phyloP scores from a whole-genome alignment of 2,797 vertebrate genomes.

The Okamejei kenojei region DNA sequence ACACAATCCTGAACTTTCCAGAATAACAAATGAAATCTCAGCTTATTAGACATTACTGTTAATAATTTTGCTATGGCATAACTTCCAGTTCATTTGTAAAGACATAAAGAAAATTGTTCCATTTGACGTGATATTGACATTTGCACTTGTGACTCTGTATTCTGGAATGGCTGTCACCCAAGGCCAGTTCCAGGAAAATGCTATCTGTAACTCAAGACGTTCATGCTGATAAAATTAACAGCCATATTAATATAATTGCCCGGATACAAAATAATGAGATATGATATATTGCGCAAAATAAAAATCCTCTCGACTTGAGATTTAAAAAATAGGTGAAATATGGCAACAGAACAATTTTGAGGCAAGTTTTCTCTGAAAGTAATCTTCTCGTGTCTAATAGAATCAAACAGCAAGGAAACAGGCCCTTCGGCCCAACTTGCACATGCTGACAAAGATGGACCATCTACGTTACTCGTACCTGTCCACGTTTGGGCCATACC shows the following conservation, averaged over 20 bases:
- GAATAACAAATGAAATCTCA: not conserved
- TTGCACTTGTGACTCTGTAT: not conserved
- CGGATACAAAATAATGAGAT: not conserved
- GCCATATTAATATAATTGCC: not conserved
- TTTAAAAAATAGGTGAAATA: not conserved
- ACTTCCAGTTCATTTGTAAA: not conserved
- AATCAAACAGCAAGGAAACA: too few species aligned
- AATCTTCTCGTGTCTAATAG: not conserved
- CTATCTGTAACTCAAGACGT: not conserved
- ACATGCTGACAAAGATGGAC: too few species aligned
- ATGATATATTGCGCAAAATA: not conserved
- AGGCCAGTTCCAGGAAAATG: not conserved
- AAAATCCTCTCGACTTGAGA: not conserved
- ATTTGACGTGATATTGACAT: not conserved
- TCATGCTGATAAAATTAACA: constrained; percentile 28
- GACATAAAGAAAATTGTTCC: too few species aligned
- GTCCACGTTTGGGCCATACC: too few species aligned
- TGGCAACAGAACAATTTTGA: not conserved
- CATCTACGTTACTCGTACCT: too few species aligned
- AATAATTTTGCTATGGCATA: not conserved
- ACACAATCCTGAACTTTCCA: not conserved
- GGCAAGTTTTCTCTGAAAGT: not conserved
- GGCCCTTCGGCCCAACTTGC: too few species aligned
- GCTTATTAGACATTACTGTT: not conserved
- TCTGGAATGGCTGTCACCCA: not conserved